Evolutionary conservation across 2,113 vertebrate genomes (phyloP), one percentile per base, ranked within the genome.

Genomic region (Microtus montanus): DNA sequence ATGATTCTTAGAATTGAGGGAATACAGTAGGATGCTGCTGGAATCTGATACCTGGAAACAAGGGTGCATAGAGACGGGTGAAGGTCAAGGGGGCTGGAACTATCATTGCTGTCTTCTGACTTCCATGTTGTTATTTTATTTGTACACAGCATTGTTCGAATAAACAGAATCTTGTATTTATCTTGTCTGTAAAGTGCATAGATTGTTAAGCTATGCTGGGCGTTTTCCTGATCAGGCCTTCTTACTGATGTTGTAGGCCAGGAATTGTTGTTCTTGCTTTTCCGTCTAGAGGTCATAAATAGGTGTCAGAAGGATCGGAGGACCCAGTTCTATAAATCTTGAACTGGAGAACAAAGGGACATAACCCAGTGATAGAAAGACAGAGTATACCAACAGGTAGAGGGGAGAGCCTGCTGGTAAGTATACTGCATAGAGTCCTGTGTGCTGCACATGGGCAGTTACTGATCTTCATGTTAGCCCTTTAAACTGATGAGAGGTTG

Each of bases 181-280:
- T 91, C 35, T 92, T 74, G 35, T 38, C 85, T 97, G 93, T 89
- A 83, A 86, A 77, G 70, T 9, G 33, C 54, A 66, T 6, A 79
- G 85, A 74, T 87, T 87, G 33, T 87, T 78, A 78, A 86, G 52
- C 74, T 22, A 15, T 1, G 0, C 14, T 22, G 24, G 14, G 58
- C 3, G 0, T 64, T 61, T 47, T 77, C 12, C 47, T 54, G n/a
- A 44, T 13, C 1, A 24, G 70, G n/a, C 52, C 41, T 74, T 89
- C 30, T 49, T 63, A 24, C 12, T 64, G 24, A 22, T 52, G 8
- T 13, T 82, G 4, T 58, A 15, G 15, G n/a, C n/a, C 3, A 47
- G 44, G 70, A 24, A 35, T 64, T 89, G 30, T 92, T 47, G 61
- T 2, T 52, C 20, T 74, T 44, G 47, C 24, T 87, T 87, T 87